Base-by-base conservation (phyloP, 2,888 invertebrate genomes). In the Drosophila mulleri region DNA sequence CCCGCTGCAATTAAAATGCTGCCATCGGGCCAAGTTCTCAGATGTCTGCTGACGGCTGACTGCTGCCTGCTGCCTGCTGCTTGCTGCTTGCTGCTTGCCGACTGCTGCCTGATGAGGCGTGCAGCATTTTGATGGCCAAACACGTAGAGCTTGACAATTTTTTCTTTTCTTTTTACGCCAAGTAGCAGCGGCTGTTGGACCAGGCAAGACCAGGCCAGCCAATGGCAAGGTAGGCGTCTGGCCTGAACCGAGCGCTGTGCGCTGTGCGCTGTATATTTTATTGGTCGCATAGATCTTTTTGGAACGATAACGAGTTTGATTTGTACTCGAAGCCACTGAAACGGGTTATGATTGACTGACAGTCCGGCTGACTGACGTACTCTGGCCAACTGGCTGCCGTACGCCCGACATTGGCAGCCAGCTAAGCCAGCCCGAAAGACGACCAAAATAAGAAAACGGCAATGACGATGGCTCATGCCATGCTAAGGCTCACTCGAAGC, bases 311-410 rank as follows among this genome's bases (percentile, higher is more conserved):
- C 86, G 77, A 83, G 82, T 86, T 86, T 86, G 86, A 86, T 86
- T 86, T 86, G 86, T 82, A 82, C 86, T 78, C 83, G 77, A 41
- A 72, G 71, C 81, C 69, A 66, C 87, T 66, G 76, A 88, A 87
- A 87, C 86, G 86, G 86, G 86, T 87, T 87, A 87, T 87, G 86
- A 87, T 87, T 87, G 86, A 86, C 89, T 77, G 87, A 71, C 84
- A 82, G 88, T 72, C 80, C 45, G 73, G 64, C 76, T 59, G 75
- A 70, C 68, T 42, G 72, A 68, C 54, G 42, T 73, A 75, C 72
- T 54, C 72, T 50, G 57, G 47, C 61, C 42, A 60, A 65, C 76
- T 77, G 86, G 67, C 85, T 66, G 76, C 70, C 75, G 64, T 75
- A 77, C 23, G 53, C 32, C 53, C 44, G 66, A 56, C 63, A 48